phyloP scores from a whole-genome alignment of 2,888 invertebrate genomes.

The Pseudococcus jackbeardsleyi region DNA sequence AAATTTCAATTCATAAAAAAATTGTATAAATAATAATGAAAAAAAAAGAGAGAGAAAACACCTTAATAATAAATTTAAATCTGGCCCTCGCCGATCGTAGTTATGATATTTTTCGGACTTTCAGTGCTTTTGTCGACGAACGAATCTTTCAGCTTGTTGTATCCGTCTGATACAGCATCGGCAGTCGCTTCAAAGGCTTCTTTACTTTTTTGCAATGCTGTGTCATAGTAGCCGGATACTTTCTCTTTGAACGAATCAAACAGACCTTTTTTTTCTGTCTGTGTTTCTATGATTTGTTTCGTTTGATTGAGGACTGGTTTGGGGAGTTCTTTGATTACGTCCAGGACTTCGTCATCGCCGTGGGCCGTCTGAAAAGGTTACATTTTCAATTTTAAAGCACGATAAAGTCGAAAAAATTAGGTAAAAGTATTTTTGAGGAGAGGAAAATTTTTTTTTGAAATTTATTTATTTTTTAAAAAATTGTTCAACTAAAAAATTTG shows the following conservation, averaged over 20 bases:
- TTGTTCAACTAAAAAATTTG: too few relatives aligned
- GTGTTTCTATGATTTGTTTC: not conserved
- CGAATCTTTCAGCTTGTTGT: slow-evolving; percentile 56
- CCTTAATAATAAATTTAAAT: slow-evolving; percentile 27
- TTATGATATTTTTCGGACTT: not conserved
- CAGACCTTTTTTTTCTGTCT: slow-evolving; percentile 27
- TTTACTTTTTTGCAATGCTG: slow-evolving; percentile 58
- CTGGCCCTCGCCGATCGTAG: not conserved
- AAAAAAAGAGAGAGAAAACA: not conserved
- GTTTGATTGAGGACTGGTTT: not conserved
- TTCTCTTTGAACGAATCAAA: slow-evolving; percentile 53
- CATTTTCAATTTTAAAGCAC: not conserved
- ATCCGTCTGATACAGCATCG: slow-evolving; percentile 26
- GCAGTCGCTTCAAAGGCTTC: slow-evolving; percentile 49
- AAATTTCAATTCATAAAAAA: slow-evolving; percentile 30
- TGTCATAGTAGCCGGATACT: slow-evolving; percentile 54
- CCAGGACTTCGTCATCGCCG: slow-evolving; percentile 24
- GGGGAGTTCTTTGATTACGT: not conserved
- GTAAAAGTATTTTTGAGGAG: too few relatives aligned
- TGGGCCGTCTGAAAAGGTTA: not conserved
- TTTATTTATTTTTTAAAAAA: too few relatives aligned
- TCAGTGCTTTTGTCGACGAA: slow-evolving; percentile 19
- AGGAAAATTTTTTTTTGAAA: too few relatives aligned
- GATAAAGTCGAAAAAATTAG: too few relatives aligned
- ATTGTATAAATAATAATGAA: slow-evolving; percentile 31